phyloP scores from a whole-genome alignment of 2,888 invertebrate genomes.

The Nomada hirtipes region DNA sequence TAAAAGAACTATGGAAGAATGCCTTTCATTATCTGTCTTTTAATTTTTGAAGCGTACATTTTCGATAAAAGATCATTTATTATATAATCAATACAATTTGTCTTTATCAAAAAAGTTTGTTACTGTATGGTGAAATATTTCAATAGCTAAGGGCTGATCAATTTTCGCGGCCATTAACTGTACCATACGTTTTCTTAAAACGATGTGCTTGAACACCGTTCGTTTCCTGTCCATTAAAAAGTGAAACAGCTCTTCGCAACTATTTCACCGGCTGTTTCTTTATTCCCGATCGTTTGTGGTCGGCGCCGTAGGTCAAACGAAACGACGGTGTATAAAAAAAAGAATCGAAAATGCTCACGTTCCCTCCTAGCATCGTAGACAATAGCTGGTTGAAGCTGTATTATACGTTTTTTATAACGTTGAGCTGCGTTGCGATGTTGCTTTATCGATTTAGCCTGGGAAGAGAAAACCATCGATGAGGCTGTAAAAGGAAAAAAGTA shows the following conservation, averaged over 20 bases:
- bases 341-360: constrained; percentile 40
- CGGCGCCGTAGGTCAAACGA: constrained; percentile 43
- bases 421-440: too few relatives aligned
- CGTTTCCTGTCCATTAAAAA: constrained; percentile 63
- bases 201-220: constrained; percentile 72
- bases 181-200: constrained; percentile 72
- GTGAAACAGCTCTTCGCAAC: constrained; percentile 61
- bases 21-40: too few relatives aligned
- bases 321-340: constrained; percentile 35
- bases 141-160: constrained; percentile 60
- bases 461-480: constrained; percentile 23
- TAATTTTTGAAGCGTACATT: too few relatives aligned
- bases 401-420: not conserved
- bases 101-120: not conserved
- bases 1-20: too few relatives aligned
- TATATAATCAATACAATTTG: not conserved
- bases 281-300: constrained; percentile 82
- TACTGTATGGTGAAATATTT: constrained; percentile 28
- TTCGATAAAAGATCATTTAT: too few relatives aligned
- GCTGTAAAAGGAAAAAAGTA: not conserved
- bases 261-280: constrained; percentile 63
- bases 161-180: constrained; percentile 75
- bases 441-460: constrained; percentile 17
- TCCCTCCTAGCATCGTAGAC: not conserved
- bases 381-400: constrained; percentile 9